Conservation (phyloP, 2,113 vertebrate species). For the Engraulis encrasicolus region DNA sequence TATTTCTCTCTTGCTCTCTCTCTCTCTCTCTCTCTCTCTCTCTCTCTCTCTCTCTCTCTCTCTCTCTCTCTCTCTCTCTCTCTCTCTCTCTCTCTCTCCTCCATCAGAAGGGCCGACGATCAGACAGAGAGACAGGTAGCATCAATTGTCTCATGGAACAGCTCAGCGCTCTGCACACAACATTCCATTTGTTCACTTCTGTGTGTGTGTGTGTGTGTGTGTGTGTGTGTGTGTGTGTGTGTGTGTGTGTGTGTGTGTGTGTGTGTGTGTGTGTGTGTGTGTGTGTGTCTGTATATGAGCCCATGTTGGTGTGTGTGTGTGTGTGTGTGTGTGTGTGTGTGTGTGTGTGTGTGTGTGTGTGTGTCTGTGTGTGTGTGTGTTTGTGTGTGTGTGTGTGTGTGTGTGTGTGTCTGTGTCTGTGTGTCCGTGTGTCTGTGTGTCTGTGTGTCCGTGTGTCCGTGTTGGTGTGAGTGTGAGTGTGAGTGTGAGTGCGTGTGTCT, state of each 20-base stretch:
- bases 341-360: background rate
- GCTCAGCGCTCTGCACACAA: slow-evolving; percentile 30
- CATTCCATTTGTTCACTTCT: background rate
- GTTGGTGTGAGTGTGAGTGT: no score
- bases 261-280: slow-evolving; percentile 18
- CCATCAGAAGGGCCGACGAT: slow-evolving; percentile 25
- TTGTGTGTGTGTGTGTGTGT: background rate
- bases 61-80: background rate
- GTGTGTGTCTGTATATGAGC: background rate
- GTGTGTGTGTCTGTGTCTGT: background rate
- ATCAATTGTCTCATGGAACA: slow-evolving; percentile 31
- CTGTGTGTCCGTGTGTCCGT: no score
- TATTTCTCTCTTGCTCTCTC: background rate
- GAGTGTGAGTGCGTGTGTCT: no score
- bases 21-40: background rate
- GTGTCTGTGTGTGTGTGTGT: background rate
- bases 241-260: slow-evolving; percentile 32
- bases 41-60: background rate
- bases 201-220: no score
- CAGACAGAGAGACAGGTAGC: slow-evolving; percentile 36
- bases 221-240: background rate
- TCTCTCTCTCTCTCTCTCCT: slow-evolving; percentile 20
- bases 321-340: background rate
- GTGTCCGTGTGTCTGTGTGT: background rate
- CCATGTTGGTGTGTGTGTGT: background rate